Evolutionary conservation across 2,888 invertebrate genomes (phyloP), one percentile per base, ranked within the genome.

Genomic region (Lapara coniferarum): DNA sequence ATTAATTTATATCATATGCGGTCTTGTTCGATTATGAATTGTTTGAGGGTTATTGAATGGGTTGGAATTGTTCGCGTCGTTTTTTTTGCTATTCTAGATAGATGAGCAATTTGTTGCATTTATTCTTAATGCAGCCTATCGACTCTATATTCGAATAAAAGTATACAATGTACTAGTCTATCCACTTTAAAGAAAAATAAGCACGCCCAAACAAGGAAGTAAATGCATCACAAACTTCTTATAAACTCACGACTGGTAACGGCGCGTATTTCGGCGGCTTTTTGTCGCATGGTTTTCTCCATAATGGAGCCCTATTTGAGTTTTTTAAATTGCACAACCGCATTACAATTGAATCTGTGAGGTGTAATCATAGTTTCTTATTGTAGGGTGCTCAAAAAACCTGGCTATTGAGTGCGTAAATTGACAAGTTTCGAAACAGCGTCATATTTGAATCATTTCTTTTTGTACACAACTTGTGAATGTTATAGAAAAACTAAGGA

Each of bases 221-320:
- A 19, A 49, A 16, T 63, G 19, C 49, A 49, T 63, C 63, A 49
- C 49, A 10, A 46, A 49, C 46, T 69, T 69, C 59, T 69, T 63
- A 69, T 63, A 63, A 53, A 59, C 63, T 59, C 63, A 69, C 59
- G 68, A 63, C 53, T 69, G 53, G 52, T 69, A 59, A 69, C 58
- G 63, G 53, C 53, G 53, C 14, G 68, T 25, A 44, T 69, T 69
- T 69, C 53, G 63, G 13, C 53, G 63, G 13, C 49, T 63, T 63
- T 63, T 63, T 63, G 63, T 49, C 59, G 59, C 16, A 49, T 49
- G 16, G 63, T 63, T 63, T 63, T 63, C 59, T 19, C 19, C 19
- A 6, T 49, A 63, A 63, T 63, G 63, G 49, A 63, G 63, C 63
- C 63, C 49, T 46, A 6, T 49, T 63, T 56, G 56, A 1, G 6